Percentiles rank a stretch among this genome's conserved stretches.
These are phyloP conservation scores for Pygoscelis adeliae DNA, from an alignment of 2,113 vertebrate genomes.

Conservation along the genomic window DNA sequence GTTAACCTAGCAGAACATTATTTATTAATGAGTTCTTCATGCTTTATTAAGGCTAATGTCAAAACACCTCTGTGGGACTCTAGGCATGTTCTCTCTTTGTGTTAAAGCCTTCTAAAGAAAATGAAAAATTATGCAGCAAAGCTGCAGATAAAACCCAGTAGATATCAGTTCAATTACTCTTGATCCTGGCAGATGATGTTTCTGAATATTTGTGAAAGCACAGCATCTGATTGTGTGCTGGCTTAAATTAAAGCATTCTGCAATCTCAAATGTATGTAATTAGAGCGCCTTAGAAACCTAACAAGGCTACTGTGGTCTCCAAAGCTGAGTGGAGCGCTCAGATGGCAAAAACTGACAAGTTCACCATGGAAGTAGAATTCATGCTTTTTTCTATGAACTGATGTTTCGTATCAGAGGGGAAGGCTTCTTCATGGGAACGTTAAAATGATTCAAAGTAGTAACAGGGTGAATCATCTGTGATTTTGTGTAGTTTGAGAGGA, in stretches of 20 bases:
- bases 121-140: conserved; percentile 66
- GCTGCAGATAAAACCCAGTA: conserved; percentile 55
- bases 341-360: not conserved
- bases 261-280: conserved; percentile 34
- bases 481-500: not conserved
- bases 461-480: not conserved
- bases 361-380: not conserved
- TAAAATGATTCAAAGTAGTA: not conserved
- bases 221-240: conserved; percentile 2
- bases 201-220: conserved; percentile 59
- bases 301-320: conserved; percentile 9
- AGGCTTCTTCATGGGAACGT: not conserved
- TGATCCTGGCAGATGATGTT: conserved; percentile 61
- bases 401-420: not conserved
- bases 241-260: conserved; percentile 51
- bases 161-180: conserved; percentile 63
- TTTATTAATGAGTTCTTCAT: conserved; percentile 86
- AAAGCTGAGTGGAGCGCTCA: not conserved
- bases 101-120: conserved; percentile 62
- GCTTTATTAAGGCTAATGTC: conserved; percentile 85
- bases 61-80: conserved; percentile 79
- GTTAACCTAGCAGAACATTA: conserved; percentile 81
- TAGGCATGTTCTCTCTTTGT: conserved; percentile 61
- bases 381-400: not conserved
- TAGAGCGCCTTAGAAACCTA: conserved; percentile 34